A percentile compares a stretch with the other conserved stretches of the same genome.
These are phyloP conservation scores for Petrocephalus sullivani DNA, from an alignment of 2,797 vertebrate species.

Conservation along the genomic window DNA sequence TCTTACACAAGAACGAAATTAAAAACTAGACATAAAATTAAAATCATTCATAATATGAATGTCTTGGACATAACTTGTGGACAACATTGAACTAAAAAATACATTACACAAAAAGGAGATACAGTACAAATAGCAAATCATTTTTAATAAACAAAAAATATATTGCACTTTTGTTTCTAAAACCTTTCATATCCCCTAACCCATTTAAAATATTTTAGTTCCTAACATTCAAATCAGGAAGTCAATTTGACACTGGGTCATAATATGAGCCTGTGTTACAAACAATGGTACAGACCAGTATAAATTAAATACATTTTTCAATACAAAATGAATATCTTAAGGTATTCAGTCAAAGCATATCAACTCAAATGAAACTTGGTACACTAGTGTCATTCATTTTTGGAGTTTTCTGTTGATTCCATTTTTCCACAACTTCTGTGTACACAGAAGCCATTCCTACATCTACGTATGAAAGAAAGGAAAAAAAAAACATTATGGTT, in stretches of 20 bases:
- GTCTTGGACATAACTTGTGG: not conserved
- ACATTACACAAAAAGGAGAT: conserved; percentile 43
- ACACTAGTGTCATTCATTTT: conserved; percentile 13
- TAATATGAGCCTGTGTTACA: conserved; percentile 39
- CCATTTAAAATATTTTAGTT: conserved; percentile 46
- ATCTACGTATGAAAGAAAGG: conserved; percentile 42
- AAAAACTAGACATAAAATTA: conserved; percentile 9
- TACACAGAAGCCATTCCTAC: conserved; percentile 62
- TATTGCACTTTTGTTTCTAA: conserved; percentile 77
- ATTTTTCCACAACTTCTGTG: conserved; percentile 34
- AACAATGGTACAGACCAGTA: conserved; percentile 61
- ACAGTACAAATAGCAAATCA: conserved; percentile 68
- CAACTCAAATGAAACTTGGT: conserved; percentile 20
- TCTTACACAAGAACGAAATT: conserved; percentile 17
- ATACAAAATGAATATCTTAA: conserved; percentile 32
- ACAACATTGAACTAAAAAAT: conserved; percentile 56
- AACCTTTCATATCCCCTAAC: conserved; percentile 63
- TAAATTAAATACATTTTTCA: conserved; percentile 38
- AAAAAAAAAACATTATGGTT: conserved; percentile 7
- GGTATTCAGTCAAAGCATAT: conserved; percentile 8
- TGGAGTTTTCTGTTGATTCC: conserved; percentile 17
- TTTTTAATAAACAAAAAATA: conserved; percentile 73
- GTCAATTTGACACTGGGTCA: conserved; percentile 57
- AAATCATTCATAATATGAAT: conserved; percentile 33
- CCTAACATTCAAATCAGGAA: conserved; percentile 49